Base-by-base conservation (phyloP, 2,113 vertebrate species). In the Martes martes region DNA sequence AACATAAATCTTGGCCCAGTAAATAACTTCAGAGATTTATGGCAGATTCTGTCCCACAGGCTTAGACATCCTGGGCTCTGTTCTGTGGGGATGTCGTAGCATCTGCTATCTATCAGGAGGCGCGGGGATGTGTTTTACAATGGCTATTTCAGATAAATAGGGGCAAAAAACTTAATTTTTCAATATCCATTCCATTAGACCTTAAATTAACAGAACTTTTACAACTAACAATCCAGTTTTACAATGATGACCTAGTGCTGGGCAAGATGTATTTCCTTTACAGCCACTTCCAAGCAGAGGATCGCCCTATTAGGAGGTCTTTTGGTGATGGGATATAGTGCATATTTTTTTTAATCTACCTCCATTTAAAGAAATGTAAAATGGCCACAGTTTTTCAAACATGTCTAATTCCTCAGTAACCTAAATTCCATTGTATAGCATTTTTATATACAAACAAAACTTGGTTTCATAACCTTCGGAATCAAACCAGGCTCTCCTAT, bases 71-170 rank as follows among this genome's bases (percentile, higher is more conserved):
- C 39, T 71, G 91, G 79, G 92, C 67, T 96, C 63, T 59, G 71
- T 47, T 95, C 59, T 65, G 67, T 82, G 93, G 79, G 81, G 36
- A 87, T 23, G 0, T 14, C 90, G n/a, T 8, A 89, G 76, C 96
- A 97, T 98, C 97, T 98, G 98, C 91, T 97, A 86, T 92, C 33
- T 78, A 74, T 98, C 96, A 97, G 96, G 88, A 88, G 33, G 47
- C 81, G 50, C 89, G 13, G 33, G 59, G 93, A 93, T 74, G 42
- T 24, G 82, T 92, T 97, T 97, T 84, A 95, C 52, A 74, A 93
- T 55, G 79, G 90, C 96, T 91, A 45, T 47, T 97, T 98, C 94
- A 86, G 91, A 98, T 59, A 98, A 95, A 81, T 31, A 91, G 61
- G 21, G 33, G 13, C 28, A 31, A 87, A 82, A 33, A 95, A 7